Evolutionary conservation across 2,113 vertebrate genomes (phyloP), one percentile per base, ranked within the genome.

Genomic region (Xiphorhynchus elegans): DNA sequence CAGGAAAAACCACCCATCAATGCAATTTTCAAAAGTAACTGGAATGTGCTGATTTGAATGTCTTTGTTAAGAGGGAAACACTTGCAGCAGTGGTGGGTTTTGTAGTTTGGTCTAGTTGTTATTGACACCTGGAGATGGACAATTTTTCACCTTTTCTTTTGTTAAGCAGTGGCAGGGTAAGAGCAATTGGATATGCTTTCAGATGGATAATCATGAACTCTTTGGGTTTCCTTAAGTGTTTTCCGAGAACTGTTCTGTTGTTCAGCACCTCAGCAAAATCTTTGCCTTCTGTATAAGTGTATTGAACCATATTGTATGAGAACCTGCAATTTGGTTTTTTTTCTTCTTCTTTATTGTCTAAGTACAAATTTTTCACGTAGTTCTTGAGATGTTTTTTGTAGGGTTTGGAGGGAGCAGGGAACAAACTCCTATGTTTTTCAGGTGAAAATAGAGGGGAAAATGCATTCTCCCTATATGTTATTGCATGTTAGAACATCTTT

Each of bases 281-380:
- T 63, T 55, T 78, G 60, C 33, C 19, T 66, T n/a, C 80, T 77
- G 14, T 49, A 1, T 49, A 31, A 72, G 18, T 79, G 17, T 28
- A 16, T 23, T 58, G n/a, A 90, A 49, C 70, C 9, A 2, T 40
- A 21, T 47, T 0, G 0, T 35, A 7, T 42, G 12, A 55, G 64
- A 42, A 49, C 4, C 2, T 40, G 26, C 21, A 6, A 8, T 81
- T 91, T 1, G 0, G 33, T 73, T 50, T 77, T 66, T 46, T 66
- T 46, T 63, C 11, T 11, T 13, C 3, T 63, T 59, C 21, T 39
- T 66, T 72, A 17, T 47, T 79, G 26, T 47, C 44, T 17, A 60
- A 68, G 19, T 89, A 64, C 20, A 44, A 60, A 8, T 47, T 52
- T 31, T 72, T 87, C 35, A 19, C 4, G 3, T 79, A 8, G 13